Evolutionary conservation across 2,797 vertebrate genomes (phyloP).

Genomic region (Gambusia yucatana): DNA sequence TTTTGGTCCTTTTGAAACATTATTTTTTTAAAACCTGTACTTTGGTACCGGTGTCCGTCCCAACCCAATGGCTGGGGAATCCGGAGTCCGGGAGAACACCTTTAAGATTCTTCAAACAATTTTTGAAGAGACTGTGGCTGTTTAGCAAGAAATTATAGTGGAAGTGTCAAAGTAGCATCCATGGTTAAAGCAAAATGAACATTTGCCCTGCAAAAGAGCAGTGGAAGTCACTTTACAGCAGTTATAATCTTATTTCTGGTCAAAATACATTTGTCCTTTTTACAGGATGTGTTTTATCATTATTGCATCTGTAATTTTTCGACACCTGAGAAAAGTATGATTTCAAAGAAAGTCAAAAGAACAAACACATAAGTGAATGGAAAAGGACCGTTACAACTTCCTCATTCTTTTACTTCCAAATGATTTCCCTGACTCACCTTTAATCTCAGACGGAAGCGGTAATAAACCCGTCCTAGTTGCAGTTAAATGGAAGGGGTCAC

Average conservation of each 20-base stretch:
- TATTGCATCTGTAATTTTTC: background rate
- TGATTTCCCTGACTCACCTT: constrained; percentile 43
- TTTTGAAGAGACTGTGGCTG: background rate
- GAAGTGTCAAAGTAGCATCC: background rate
- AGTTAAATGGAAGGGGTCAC: constrained; percentile 6
- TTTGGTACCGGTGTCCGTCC: background rate
- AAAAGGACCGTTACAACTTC: constrained; percentile 44
- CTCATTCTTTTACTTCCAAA: constrained; percentile 63
- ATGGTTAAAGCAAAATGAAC: background rate
- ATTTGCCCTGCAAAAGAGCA: background rate
- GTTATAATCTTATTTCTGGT: background rate
- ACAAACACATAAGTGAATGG: constrained; percentile 6
- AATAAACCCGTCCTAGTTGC: background rate
- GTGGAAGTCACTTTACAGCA: background rate
- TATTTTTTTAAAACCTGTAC: background rate
- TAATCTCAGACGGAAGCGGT: constrained; percentile 39
- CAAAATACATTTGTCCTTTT: background rate
- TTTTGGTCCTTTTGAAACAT: background rate
- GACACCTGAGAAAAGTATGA: background rate
- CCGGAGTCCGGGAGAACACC: background rate
- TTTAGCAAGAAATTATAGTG: background rate
- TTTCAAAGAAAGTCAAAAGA: background rate
- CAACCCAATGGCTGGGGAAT: background rate
- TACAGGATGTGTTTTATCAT: background rate
- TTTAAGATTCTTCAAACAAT: background rate